Evolutionary conservation across 1,140 invertebrate genomes (phyloP).

Genomic region (Penaeus indicus): DNA sequence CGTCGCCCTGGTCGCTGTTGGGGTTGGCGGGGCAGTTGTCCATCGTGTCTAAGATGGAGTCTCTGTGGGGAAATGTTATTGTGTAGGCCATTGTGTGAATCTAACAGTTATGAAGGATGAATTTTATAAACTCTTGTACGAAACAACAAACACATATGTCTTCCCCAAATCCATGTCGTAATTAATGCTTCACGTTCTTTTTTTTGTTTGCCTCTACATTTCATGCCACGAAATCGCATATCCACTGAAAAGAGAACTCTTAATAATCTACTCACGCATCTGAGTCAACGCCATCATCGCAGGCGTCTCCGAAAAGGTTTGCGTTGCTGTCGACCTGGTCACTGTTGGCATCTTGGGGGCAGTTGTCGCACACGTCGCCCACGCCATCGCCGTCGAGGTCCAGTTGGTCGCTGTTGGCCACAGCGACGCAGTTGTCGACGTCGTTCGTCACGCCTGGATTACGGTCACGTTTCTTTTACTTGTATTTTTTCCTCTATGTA

Average conservation of each 20-base stretch:
- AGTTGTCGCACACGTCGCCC: conserved; percentile 72
- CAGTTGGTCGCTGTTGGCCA: conserved; percentile 81
- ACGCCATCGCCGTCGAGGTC: conserved; percentile 75
- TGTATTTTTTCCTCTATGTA: too few relatives aligned
- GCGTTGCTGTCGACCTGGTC: conserved; percentile 83
- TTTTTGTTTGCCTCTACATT: too few relatives aligned
- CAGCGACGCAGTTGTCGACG: conserved; percentile 80
- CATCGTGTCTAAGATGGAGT: conserved; percentile 23
- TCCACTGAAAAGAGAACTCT: too few relatives aligned
- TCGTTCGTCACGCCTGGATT: conserved; percentile 70
- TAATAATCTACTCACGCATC: conserved; percentile 72
- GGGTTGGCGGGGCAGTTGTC: conserved; percentile 71
- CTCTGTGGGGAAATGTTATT: too few relatives aligned
- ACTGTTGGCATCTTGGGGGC: conserved; percentile 80
- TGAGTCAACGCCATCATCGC: conserved; percentile 89
- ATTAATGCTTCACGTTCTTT: too few relatives aligned
- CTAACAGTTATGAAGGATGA: too few relatives aligned
- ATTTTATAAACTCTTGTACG: too few relatives aligned
- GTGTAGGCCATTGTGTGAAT: too few relatives aligned
- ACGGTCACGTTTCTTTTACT: background rate
- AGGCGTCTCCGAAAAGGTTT: conserved; percentile 85
- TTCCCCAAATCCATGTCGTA: too few relatives aligned
- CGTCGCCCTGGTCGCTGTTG: conserved; percentile 82
- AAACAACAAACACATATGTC: too few relatives aligned
- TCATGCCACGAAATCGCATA: too few relatives aligned